Base-by-base conservation (phyloP, 2,888 invertebrate species). In the Tanaodytes sp. region DNA sequence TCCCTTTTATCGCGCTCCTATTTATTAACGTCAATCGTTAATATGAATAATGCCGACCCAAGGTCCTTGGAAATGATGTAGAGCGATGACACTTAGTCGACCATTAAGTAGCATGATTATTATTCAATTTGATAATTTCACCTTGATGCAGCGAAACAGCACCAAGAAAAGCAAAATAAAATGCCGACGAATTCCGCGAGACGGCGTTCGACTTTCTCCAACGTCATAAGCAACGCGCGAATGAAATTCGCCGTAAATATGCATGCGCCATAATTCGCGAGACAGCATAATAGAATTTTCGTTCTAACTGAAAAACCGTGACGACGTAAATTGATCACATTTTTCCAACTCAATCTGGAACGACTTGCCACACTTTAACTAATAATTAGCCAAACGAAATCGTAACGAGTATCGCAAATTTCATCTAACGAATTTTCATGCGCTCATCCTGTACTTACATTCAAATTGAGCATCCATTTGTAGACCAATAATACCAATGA, bases 281-380 rank as follows among this genome's bases (percentile, higher is more conserved):
- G 54, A 33, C 55, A 49, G 66, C 52, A 39, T 64, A 70, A 64
- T 55, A 61, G 55, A 65, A 55, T 64, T 64, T 70, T 64, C 55
- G 54, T 70, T 64, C 64, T 59, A 55, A 51, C 64, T 48, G 61
- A 65, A 64, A 64, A 48, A 64, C 69, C 69, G 61, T 64, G 69
- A 64, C 63, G 55, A 69, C 49, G 62, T 55, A 61, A 69, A 69
- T 69, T 59, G 64, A 64, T 69, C 62, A 37, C 46, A 51, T 66
- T 66, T 66, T 54, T 52, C 52, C 48, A 59, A 12, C 59, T 61
- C 5, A 39, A 55, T 59, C 54, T 54, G 55, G 37, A 66, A 66
- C 66, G 43, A 43, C 36, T 61, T 37, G 66, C 52, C 59, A 58
- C 52, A 52, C 33, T 23, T 31, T 43, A 46, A 18, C 51, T 51